These are phyloP conservation scores for Myrmecophaga tridactyla DNA, from an alignment of 2,113 vertebrate genomes.

Conservation along the genomic window DNA sequence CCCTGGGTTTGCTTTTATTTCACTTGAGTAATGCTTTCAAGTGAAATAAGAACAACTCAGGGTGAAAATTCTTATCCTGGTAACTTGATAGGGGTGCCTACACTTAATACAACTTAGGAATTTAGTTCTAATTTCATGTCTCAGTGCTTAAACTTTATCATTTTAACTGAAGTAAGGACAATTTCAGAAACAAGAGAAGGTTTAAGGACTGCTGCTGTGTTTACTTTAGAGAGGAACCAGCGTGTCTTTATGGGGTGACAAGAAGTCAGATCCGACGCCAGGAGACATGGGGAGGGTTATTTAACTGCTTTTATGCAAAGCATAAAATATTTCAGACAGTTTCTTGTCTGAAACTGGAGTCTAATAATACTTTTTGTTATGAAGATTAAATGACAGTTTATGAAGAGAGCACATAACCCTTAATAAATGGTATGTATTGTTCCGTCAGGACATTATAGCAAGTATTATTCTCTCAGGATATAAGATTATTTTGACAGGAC, in stretches of 20 bases:
- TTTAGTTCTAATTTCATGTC: constrained; percentile 10
- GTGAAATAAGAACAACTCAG: constrained; percentile 10
- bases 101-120: not conserved
- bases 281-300: not conserved
- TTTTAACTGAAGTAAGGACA: constrained; percentile 24
- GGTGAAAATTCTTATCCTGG: not conserved
- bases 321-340: no score
- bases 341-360: constrained; percentile 25
- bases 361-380: not conserved
- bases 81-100: not conserved
- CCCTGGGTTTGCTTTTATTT: no score
- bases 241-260: not conserved
- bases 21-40: no score
- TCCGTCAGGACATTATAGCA: not conserved
- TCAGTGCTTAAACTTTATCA: not conserved
- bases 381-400: constrained; percentile 38
- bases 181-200: not conserved
- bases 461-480: not conserved
- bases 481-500: not conserved
- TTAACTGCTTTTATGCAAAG: constrained; percentile 28
- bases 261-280: not conserved
- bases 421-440: not conserved
- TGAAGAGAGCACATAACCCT: not conserved
- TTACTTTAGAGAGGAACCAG: not conserved
- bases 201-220: not conserved